Evolutionary conservation across 2,888 invertebrate genomes (phyloP), one percentile per base, ranked within the genome.

Genomic region (Cryptosula pallasiana): DNA sequence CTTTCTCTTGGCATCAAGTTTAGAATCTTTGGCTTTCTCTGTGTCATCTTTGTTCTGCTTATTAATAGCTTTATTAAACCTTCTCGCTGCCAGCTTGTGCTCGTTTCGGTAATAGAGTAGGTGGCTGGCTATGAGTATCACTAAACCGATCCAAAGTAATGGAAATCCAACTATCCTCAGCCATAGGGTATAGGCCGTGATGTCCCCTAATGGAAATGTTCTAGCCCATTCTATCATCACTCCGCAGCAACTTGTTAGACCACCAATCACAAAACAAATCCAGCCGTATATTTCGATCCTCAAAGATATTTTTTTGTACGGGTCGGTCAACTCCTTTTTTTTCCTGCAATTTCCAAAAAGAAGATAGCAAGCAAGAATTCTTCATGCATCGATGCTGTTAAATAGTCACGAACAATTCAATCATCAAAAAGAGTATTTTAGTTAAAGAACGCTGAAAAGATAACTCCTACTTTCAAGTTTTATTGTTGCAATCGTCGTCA

Each of bases 191-290:
- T 57, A 23, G 3, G 25, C 25, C 5, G 57, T n/a, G 23, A 57
- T 57, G 25, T 57, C 57, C 5, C 57, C 57, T 57, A 57, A 23
- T n/a, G 57, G 57, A 23, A 57, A 57, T 9, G 57, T 57, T 9
- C 25, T 9, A 23, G 57, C 57, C 57, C 57, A 57, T n/a, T 13
- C 25, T 5, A 23, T 23, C 3, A 57, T 5, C 9, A n/a, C 5
- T 23, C 57, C 57, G 25, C 57, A 57, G 23, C 57, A 57, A 23
- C 57, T 13, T n/a, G 25, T 13, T 23, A 57, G 20, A 13, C 5
- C 3, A 5, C 57, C 57, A 13, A 9, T 5, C 3, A 13, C 16
- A n/a, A 23, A 5, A 5, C 9, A 5, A 9, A 23, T 5, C 13
- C 5, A 23, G 3, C 57, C 57, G n/a, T 5, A 13, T n/a, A 23